phyloP scores from a whole-genome alignment of 64 coral and sea anemone genomes.

The Stichodactyla helianthus region DNA sequence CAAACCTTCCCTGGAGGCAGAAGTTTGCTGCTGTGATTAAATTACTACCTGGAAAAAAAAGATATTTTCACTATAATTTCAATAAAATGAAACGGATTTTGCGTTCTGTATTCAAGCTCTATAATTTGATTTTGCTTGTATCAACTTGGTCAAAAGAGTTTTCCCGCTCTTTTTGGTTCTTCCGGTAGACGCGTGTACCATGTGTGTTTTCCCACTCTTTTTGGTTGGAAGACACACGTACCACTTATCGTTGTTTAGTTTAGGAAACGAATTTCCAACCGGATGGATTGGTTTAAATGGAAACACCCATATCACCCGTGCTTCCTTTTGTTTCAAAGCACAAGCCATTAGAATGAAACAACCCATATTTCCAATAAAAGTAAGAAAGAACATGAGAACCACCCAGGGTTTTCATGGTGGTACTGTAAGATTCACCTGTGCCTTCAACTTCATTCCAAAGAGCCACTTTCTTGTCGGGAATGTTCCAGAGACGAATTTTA shows the following conservation, averaged over 20 bases:
- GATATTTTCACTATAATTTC: not conserved
- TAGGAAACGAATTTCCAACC: no score
- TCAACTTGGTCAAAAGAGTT: no score
- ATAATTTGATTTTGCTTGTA: no score
- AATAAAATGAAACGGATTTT: not conserved
- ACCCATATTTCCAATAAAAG: not conserved
- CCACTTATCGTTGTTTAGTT: no score
- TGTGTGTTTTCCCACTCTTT: no score
- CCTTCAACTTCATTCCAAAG: slow-evolving; percentile 99
- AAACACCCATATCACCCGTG: no score
- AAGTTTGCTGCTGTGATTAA: slow-evolving; percentile 98
- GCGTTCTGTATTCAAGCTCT: not conserved
- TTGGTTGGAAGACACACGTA: no score
- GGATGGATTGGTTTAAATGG: no score
- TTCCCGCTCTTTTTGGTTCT: no score
- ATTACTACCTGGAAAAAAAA: slow-evolving; percentile 67
- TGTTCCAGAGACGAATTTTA: slow-evolving; percentile 98
- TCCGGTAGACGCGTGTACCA: no score
- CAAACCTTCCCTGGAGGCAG: slow-evolving; percentile 91
- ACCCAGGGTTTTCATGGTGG: not conserved
- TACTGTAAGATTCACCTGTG: slow-evolving; percentile 42
- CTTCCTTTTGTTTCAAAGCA: no score
- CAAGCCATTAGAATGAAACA: no score
- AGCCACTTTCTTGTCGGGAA: slow-evolving; percentile 98
- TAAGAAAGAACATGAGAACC: not conserved